Evolutionary conservation across 2,113 vertebrate genomes (phyloP).

Genomic region (Cyanoliseus patagonus): DNA sequence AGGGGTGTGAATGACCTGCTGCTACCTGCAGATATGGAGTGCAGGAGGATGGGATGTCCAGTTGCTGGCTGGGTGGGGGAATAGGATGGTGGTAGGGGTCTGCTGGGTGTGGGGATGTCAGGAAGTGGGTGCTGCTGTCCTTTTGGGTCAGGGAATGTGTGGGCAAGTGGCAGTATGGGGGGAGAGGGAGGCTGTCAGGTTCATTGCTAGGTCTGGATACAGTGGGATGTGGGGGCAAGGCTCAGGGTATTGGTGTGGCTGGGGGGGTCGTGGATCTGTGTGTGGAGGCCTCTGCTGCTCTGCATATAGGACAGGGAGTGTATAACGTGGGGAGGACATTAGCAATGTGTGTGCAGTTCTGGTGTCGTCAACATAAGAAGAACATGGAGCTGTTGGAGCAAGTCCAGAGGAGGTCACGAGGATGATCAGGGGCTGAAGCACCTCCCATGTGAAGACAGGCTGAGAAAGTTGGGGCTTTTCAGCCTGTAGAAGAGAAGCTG

Average conservation of each 20-base stretch:
- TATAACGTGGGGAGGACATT: neutral
- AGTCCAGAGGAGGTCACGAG: neutral
- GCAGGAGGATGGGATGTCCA: accelerated
- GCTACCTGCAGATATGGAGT: neutral
- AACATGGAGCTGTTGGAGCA: neutral
- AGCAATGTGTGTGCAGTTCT: neutral
- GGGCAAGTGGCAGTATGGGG: neutral
- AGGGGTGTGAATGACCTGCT: neutral
- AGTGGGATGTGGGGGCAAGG: accelerated
- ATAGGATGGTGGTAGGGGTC: neutral
- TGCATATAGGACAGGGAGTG: accelerated
- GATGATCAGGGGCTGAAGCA: neutral
- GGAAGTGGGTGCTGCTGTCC: neutral
- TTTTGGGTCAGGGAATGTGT: neutral
- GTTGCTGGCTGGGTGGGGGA: neutral
- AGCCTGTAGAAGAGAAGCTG: neutral
- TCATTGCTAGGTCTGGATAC: accelerated
- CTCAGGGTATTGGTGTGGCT: accelerated
- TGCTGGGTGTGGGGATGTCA: neutral
- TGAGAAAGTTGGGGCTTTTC: neutral
- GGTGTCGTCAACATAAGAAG: neutral
- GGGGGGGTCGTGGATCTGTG: accelerated
- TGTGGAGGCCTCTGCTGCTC: neutral
- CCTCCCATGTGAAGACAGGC: neutral
- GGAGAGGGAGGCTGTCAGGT: neutral